Conservation (phyloP, 2,113 vertebrate species). For the Melanostigma gelatinosum region DNA sequence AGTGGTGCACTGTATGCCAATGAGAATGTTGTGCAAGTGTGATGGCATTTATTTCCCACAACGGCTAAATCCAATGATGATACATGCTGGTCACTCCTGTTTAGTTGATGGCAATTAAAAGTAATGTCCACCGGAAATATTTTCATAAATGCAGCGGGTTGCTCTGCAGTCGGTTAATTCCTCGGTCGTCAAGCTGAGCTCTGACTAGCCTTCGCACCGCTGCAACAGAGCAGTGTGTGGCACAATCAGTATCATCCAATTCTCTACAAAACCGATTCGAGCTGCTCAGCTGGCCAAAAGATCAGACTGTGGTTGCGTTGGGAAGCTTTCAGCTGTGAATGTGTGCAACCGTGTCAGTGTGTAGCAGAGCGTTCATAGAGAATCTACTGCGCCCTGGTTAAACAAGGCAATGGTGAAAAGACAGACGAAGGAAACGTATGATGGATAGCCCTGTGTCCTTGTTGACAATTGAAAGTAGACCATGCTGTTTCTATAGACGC, state of each 20-base stretch:
- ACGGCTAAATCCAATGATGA: constrained; percentile 32
- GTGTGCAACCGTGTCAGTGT: constrained; percentile 49
- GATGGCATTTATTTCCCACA: not conserved
- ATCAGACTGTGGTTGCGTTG: constrained; percentile 54
- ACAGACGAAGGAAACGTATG: not conserved
- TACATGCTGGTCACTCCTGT: constrained; percentile 16
- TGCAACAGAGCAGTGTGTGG: constrained; percentile 52
- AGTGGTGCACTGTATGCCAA: not conserved
- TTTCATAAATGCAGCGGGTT: constrained; percentile 15
- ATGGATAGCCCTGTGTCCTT: not conserved
- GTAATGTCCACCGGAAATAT: constrained; percentile 2
- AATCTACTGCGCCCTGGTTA: constrained; percentile 5
- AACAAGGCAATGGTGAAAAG: constrained; percentile 16
- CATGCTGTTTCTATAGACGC: not conserved
- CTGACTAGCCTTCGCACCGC: constrained; percentile 22
- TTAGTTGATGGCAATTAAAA: constrained; percentile 36
- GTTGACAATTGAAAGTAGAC: constrained; percentile 32
- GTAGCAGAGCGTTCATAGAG: constrained; percentile 20
- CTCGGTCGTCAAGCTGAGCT: constrained; percentile 52
- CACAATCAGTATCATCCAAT: constrained; percentile 50
- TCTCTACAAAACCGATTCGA: constrained; percentile 65
- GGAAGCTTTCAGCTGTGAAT: constrained; percentile 61
- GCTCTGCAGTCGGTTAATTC: constrained; percentile 34
- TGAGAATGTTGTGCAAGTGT: constrained; percentile 5
- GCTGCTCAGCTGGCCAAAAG: constrained; percentile 56